These are phyloP conservation scores for Ptilodon capucinus DNA, from an alignment of 2,888 invertebrate species.

Conservation along the genomic window DNA sequence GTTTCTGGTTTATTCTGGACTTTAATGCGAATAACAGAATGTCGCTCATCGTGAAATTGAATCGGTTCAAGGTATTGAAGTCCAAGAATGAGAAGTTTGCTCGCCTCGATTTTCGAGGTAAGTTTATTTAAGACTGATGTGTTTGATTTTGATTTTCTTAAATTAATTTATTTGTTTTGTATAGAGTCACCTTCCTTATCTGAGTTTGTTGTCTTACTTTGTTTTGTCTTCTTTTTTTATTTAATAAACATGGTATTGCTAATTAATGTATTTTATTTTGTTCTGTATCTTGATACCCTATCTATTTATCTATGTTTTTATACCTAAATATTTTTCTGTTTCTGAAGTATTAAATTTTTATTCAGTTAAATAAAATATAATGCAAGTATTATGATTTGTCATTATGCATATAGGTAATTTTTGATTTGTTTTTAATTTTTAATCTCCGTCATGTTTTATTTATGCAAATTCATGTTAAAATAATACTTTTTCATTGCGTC, in stretches of 20 bases:
- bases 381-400: no score
- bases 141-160: neutral
- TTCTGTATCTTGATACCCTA: neutral
- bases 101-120: conserved; percentile 90
- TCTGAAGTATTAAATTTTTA: no score
- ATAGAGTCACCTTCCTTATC: neutral
- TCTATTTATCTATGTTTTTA: no score
- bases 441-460: neutral
- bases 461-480: conserved; percentile 1
- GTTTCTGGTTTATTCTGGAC: neutral
- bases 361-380: no score
- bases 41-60: conserved; percentile 86
- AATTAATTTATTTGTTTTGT: neutral
- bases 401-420: no score
- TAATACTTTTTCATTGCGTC: neutral
- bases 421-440: neutral
- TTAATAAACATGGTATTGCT: neutral
- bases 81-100: conserved; percentile 86
- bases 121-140: conserved; percentile 42
- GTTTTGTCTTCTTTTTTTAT: no score
- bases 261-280: no score
- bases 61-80: conserved; percentile 86
- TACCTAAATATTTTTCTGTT: no score
- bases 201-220: neutral
- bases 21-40: conserved; percentile 57